Evolutionary conservation across 2,888 invertebrate species (phyloP).

Genomic region (Tipula lateralis): DNA sequence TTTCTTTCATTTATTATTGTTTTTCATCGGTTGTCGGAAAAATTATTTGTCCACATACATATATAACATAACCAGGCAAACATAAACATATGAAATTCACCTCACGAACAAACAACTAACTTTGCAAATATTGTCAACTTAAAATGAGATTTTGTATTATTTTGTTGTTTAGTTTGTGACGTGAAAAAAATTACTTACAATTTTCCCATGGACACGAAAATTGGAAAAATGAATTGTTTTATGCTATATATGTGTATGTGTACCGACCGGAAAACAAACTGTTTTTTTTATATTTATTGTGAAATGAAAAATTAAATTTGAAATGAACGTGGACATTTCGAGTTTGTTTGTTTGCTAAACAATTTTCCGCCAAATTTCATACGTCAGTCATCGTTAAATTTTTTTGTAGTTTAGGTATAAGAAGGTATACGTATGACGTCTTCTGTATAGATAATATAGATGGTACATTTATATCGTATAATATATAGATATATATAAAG

Average conservation of each 20-base stretch:
- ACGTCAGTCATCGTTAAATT: background rate
- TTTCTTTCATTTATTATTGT: background rate
- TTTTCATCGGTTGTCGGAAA: background rate
- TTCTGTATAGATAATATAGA: background rate
- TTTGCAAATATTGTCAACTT: background rate
- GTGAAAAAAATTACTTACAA: background rate
- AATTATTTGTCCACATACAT: background rate
- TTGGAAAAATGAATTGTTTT: background rate
- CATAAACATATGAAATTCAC: background rate
- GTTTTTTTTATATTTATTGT: background rate
- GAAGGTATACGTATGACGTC: background rate
- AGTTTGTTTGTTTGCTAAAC: background rate
- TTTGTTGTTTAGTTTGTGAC: constrained; percentile 2
- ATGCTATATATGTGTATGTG: background rate
- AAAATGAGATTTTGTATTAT: background rate
- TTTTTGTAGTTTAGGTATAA: background rate
- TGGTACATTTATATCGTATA: too few relatives aligned
- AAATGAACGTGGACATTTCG: background rate
- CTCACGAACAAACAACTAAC: background rate
- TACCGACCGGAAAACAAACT: background rate
- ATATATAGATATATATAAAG: background rate
- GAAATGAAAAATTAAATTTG: constrained; percentile 1
- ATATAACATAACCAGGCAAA: background rate
- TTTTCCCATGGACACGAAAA: background rate
- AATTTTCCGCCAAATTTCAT: constrained; percentile 24